Base-by-base conservation (phyloP, 2,888 invertebrate genomes). In the Acronicta alni region DNA sequence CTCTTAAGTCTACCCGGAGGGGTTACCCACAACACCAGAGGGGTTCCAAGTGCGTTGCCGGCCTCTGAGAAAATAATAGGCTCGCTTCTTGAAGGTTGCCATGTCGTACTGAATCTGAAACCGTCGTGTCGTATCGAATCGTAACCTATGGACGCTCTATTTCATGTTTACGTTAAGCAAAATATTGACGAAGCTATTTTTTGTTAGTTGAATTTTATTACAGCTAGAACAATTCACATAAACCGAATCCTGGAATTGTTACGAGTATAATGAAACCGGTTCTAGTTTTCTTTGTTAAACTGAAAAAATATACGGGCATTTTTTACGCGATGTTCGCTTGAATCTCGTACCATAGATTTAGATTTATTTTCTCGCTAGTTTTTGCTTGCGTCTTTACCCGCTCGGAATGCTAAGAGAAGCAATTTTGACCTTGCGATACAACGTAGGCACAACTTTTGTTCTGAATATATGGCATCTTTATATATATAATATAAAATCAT, bases 331-430 rank as follows among this genome's bases (percentile, higher is more conserved):
- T 35, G 35, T 35, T 44, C 65, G 72, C 76, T 69, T 65, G 20
- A 66, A 45, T 60, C 77, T 82, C 79, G 67, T 42, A 61, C 77
- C 79, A 57, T 48, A 32, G 49, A 42, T 32, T 57, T 63, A 79
- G 75, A 81, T 85, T 86, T 86, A 88, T 88, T 78, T 79, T 75
- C 72, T 65, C 69, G 72, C 83, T 87, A 84, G 85, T 86, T 86
- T 88, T 87, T 87, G 80, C 82, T 86, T 83, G 78, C 79, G 82
- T 83, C 84, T 89, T 85, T 82, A 84, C 83, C 83, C 80, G 76
- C 67, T 80, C 67, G 68, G 85, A 88, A 89, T 89, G 86, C 81
- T 82, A 80, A 86, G 77, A 83, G 80, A 84, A 82, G 81, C 82
- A 84, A 83, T 85, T 83, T 82, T 82, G 84, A 87, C 81, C 82